phyloP scores from a whole-genome alignment of 2,113 vertebrate species.

The Tachysurus fulvidraco region DNA sequence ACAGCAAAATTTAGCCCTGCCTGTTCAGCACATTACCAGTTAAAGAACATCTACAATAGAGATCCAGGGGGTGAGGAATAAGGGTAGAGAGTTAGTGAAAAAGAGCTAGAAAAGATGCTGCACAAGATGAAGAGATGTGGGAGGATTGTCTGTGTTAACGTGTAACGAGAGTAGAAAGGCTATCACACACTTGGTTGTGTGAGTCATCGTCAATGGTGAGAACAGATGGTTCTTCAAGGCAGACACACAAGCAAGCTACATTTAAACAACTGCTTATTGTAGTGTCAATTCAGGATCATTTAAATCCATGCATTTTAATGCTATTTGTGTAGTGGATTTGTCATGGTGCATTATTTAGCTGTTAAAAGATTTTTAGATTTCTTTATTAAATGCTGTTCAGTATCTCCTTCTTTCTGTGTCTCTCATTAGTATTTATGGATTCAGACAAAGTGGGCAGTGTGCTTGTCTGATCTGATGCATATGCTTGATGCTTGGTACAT shows the following conservation, averaged over 20 bases:
- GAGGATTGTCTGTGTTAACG: constrained; percentile 43
- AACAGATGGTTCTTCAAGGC: constrained; percentile 51
- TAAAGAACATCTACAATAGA: neutral
- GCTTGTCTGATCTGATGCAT: constrained; percentile 7
- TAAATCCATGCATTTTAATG: neutral
- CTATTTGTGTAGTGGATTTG: neutral
- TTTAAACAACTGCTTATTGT: constrained; percentile 7
- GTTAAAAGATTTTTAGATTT: neutral
- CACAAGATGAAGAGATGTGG: constrained; percentile 31
- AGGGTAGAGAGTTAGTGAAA: neutral
- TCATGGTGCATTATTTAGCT: neutral
- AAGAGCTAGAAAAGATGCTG: neutral
- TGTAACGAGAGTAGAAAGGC: constrained; percentile 64
- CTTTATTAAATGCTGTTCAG: neutral
- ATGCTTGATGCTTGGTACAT: neutral
- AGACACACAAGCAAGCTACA: neutral
- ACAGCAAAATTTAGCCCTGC: neutral
- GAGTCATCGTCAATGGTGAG: constrained; percentile 63
- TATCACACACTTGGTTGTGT: constrained; percentile 64
- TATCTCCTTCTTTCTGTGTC: neutral
- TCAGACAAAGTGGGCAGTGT: constrained; percentile 29
- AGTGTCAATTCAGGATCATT: constrained; percentile 15
- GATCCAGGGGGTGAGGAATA: neutral
- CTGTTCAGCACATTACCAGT: no score
- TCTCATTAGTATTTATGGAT: constrained; percentile 12